Conservation (phyloP, 2,797 vertebrate genomes). For the Arremon aurantiirostris region DNA sequence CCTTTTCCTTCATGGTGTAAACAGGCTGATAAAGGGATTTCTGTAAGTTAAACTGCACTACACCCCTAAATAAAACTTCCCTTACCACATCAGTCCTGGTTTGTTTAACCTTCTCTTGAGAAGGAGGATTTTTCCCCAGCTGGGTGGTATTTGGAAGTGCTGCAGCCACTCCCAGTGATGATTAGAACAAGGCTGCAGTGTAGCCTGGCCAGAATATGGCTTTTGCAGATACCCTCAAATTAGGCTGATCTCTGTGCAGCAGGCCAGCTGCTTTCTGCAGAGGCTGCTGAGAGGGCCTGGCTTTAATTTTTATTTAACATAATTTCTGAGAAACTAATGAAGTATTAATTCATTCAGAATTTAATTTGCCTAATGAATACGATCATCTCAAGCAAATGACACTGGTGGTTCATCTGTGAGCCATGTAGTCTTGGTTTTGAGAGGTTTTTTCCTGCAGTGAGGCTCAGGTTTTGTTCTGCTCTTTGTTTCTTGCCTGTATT, state of each 20-base stretch:
- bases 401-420: neutral
- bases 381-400: neutral
- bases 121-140: neutral
- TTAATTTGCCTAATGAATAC: neutral
- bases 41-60: neutral
- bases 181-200: neutral
- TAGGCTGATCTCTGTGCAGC: neutral
- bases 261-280: neutral
- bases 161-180: neutral
- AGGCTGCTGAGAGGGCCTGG: neutral
- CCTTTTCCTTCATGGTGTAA: neutral
- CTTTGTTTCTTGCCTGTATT: neutral
- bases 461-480: neutral
- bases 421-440: neutral
- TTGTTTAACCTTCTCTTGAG: neutral
- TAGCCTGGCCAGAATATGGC: neutral
- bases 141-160: neutral
- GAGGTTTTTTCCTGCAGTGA: neutral
- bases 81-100: neutral
- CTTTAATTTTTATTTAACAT: neutral
- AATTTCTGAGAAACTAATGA: neutral
- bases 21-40: neutral
- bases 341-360: conserved; percentile 11
- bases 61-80: neutral
- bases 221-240: neutral